Conservation (phyloP, 30 jellyfish, hydroid and myxozoan genomes). For the Turritopsis dohrnii region DNA sequence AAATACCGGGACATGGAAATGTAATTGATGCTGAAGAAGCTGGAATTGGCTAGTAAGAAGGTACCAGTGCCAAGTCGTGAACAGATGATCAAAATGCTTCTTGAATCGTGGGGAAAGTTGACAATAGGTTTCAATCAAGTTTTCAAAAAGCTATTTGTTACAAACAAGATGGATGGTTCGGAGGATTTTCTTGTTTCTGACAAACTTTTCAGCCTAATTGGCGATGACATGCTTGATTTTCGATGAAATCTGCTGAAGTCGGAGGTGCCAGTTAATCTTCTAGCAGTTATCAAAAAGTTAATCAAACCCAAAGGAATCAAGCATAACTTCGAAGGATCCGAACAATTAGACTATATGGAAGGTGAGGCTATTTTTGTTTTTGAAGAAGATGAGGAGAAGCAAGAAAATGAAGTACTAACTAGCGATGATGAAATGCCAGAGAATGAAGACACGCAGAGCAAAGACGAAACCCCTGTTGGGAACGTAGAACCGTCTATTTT, state of each 20-base stretch:
- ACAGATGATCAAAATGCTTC: background rate
- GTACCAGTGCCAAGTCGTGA: background rate
- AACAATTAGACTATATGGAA: slow-evolving; percentile 19
- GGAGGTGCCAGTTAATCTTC: background rate
- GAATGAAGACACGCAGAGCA: no score
- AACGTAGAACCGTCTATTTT: no score
- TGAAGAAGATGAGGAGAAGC: no score
- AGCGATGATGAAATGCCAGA: no score
- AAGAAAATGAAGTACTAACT: no score
- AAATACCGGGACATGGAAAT: no score
- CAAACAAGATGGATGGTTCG: slow-evolving; percentile 7
- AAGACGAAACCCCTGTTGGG: no score
- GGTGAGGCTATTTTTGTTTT: slow-evolving; percentile 33
- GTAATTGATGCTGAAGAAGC: slow-evolving; percentile 19
- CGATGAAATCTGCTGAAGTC: background rate
- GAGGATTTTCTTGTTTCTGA: slow-evolving; percentile 4
- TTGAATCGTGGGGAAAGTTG: slow-evolving; percentile 19
- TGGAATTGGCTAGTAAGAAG: background rate
- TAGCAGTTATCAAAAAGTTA: background rate
- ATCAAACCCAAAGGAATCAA: slow-evolving; percentile 1
- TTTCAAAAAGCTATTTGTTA: slow-evolving; percentile 3
- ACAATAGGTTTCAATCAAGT: background rate
- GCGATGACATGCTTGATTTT: background rate
- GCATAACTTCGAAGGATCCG: background rate
- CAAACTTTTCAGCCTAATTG: background rate